phyloP scores from a whole-genome alignment of 30 jellyfish, hydroid and myxozoan genomes.

The Aurelia aurita region DNA sequence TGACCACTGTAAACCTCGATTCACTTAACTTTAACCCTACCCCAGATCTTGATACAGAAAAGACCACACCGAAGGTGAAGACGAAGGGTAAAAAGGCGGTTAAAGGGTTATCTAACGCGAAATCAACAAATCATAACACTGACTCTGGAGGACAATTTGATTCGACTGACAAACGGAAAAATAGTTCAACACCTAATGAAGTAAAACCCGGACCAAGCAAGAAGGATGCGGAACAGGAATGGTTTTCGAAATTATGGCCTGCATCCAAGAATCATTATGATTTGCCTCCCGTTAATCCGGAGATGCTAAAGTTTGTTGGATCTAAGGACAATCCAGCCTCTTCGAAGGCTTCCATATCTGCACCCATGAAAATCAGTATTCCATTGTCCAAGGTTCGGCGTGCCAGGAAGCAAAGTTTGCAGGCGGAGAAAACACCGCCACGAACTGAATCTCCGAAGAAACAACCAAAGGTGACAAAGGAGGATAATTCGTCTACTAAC shows the following conservation, averaged over 20 bases:
- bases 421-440: neutral
- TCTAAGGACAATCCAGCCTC: neutral
- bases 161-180: neutral
- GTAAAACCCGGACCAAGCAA: constrained; percentile 27
- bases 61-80: constrained; percentile 1
- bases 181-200: constrained; percentile 23
- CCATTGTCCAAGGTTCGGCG: constrained; percentile 34
- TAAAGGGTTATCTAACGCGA: neutral
- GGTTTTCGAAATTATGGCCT: constrained; percentile 38
- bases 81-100: neutral
- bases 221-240: constrained; percentile 51
- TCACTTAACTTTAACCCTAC: constrained; percentile 3
- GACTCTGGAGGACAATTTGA: neutral
- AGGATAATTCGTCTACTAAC: neutral
- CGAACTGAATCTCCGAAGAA: constrained; percentile 6
- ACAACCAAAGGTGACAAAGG: constrained; percentile 13
- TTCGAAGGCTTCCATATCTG: constrained; percentile 16
- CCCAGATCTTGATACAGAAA: constrained; percentile 16
- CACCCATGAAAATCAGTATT: constrained; percentile 31
- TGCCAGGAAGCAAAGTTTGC: constrained; percentile 9
- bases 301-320: constrained; percentile 31
- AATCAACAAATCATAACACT: neutral
- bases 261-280: constrained; percentile 38
- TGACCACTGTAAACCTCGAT: constrained; percentile 33
- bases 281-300: constrained; percentile 58